Evolutionary conservation across 2,113 vertebrate species (phyloP).

Genomic region (Poecilia latipinna): DNA sequence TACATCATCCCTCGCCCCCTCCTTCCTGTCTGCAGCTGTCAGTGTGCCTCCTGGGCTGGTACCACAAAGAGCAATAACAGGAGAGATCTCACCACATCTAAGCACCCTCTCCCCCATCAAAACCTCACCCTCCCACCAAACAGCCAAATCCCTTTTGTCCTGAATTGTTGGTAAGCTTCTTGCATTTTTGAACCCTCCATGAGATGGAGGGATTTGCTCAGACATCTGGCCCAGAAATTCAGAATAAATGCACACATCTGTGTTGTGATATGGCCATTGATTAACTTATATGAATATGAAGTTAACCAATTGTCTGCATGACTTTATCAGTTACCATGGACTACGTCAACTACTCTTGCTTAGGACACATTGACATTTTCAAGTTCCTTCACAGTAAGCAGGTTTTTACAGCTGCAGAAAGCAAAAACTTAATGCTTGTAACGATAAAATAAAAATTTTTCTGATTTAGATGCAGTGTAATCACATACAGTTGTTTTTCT

Average conservation of each 20-base stretch:
- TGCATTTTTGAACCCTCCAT: conserved; percentile 40
- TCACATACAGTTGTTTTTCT: too few species aligned
- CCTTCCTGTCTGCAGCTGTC: conserved; percentile 30
- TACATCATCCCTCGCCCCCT: conserved; percentile 22
- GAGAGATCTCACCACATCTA: conserved; percentile 52
- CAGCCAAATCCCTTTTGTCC: conserved; percentile 61
- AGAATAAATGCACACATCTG: conserved; percentile 40
- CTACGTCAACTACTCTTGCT: conserved; percentile 1
- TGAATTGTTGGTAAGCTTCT: conserved; percentile 64
- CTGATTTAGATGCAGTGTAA: not conserved
- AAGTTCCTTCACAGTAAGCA: not conserved
- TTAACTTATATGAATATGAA: conserved; percentile 20
- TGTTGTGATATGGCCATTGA: conserved; percentile 61
- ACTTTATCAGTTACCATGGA: conserved; percentile 15
- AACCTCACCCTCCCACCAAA: conserved; percentile 17
- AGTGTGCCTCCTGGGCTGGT: conserved; percentile 40
- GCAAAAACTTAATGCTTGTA: too few species aligned
- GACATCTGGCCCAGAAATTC: conserved; percentile 68
- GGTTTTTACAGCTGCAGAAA: too few species aligned
- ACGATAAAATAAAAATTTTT: not conserved
- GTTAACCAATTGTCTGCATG: conserved; percentile 14
- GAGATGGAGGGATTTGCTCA: conserved; percentile 41
- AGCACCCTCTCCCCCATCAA: conserved; percentile 13
- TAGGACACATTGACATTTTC: conserved; percentile 16
- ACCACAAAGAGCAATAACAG: conserved; percentile 58